Evolutionary conservation across 2,113 vertebrate species (phyloP).

Genomic region (Paraplagusia blochii): DNA sequence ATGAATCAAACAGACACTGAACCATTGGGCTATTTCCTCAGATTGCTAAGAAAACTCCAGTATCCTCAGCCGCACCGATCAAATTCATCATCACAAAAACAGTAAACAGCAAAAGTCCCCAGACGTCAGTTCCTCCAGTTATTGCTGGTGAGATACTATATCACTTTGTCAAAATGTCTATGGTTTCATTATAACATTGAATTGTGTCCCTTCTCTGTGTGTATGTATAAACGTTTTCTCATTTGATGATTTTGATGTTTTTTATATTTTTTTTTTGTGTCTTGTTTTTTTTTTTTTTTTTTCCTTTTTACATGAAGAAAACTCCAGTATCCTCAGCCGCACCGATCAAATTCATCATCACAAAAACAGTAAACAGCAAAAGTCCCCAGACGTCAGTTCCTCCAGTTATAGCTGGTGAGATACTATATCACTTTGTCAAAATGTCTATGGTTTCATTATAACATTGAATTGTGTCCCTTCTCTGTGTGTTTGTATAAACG

Average conservation of each 20-base stretch:
- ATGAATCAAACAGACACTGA: not conserved
- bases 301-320: too few species aligned
- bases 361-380: too few species aligned
- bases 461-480: not conserved
- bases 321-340: too few species aligned
- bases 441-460: not conserved
- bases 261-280: too few species aligned
- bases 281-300: too few species aligned
- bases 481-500: not conserved
- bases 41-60: conserved; percentile 93
- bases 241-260: too few species aligned
- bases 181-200: not conserved
- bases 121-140: conserved; percentile 86
- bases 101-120: conserved; percentile 92
- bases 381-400: conserved; percentile 84
- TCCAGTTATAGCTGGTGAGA: conserved; percentile 85
- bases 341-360: too few species aligned
- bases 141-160: conserved; percentile 78
- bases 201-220: not conserved
- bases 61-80: conserved; percentile 88
- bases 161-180: not conserved
- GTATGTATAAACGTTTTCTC: not conserved
- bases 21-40: conserved; percentile 46
- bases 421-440: not conserved
- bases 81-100: conserved; percentile 97